Evolutionary conservation across 2,888 invertebrate genomes (phyloP).

Genomic region (Drosophila birchii): DNA sequence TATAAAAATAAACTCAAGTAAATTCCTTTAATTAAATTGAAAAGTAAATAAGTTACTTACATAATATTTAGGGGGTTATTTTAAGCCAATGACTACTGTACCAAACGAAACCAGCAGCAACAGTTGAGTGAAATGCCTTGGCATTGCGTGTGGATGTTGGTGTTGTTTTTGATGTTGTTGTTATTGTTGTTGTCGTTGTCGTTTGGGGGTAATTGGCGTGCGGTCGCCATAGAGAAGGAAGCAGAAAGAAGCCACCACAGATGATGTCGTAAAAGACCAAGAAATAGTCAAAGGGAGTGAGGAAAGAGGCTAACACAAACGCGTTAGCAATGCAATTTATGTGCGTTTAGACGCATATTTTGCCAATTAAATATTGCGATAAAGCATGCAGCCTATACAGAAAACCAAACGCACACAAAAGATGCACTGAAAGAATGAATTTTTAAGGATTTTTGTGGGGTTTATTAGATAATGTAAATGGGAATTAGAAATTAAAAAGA

Average conservation of each 20-base stretch:
- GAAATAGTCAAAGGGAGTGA: slow-evolving; percentile 15
- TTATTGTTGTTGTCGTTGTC: slow-evolving; percentile 45
- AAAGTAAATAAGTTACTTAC: background rate
- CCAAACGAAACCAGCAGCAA: slow-evolving; percentile 39
- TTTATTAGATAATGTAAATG: background rate
- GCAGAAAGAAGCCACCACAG: slow-evolving; percentile 14
- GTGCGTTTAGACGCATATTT: slow-evolving; percentile 84
- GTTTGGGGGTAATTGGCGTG: slow-evolving; percentile 70
- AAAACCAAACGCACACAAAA: slow-evolving; percentile 36
- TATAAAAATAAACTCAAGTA: background rate
- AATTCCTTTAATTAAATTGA: background rate
- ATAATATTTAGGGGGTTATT: background rate
- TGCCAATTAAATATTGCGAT: slow-evolving; percentile 84
- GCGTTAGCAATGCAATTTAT: slow-evolving; percentile 82
- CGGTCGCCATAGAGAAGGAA: slow-evolving; percentile 48
- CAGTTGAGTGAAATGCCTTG: slow-evolving; percentile 77
- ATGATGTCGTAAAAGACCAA: slow-evolving; percentile 27
- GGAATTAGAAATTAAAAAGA: background rate
- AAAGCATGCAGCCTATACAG: slow-evolving; percentile 80
- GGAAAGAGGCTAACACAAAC: slow-evolving; percentile 67
- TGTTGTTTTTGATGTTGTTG: slow-evolving; percentile 29
- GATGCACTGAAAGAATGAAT: background rate
- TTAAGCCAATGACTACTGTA: slow-evolving; percentile 3
- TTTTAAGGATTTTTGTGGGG: background rate
- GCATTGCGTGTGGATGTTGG: slow-evolving; percentile 77